Evolutionary conservation across 2,113 vertebrate genomes (phyloP).

Genomic region (Zeus faber): DNA sequence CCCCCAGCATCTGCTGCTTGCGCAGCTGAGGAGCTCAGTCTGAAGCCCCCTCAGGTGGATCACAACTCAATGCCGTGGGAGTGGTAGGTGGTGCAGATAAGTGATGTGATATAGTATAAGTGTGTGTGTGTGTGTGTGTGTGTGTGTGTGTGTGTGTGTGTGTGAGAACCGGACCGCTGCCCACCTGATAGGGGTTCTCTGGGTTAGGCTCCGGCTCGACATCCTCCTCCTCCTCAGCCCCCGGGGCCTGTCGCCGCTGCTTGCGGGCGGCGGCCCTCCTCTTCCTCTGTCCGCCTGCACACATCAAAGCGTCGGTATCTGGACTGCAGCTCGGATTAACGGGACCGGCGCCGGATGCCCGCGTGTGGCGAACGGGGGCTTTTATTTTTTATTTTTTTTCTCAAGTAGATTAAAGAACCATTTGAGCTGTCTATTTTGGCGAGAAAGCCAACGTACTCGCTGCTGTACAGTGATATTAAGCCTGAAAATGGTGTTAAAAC

Average conservation of each 20-base stretch:
- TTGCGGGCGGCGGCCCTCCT: conserved; percentile 77
- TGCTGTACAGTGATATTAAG: too few relatives aligned
- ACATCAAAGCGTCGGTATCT: conserved; percentile 49
- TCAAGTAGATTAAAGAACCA: too few relatives aligned
- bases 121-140: background rate
- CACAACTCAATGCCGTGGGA: too few relatives aligned
- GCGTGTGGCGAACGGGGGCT: too few relatives aligned
- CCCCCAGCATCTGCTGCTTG: conserved; percentile 66
- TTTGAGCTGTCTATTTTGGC: too few relatives aligned
- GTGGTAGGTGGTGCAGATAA: too few relatives aligned
- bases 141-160: conserved; percentile 14
- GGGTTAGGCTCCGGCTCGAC: conserved; percentile 78
- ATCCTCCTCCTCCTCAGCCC: conserved; percentile 62
- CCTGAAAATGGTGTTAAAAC: too few relatives aligned
- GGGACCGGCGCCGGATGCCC: too few relatives aligned
- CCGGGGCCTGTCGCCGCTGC: conserved; percentile 64
- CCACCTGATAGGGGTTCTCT: conserved; percentile 89
- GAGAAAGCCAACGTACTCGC: too few relatives aligned
- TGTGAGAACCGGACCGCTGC: conserved; percentile 34
- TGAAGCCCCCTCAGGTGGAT: background rate
- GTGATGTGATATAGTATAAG: too few relatives aligned
- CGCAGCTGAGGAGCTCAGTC: conserved; percentile 10
- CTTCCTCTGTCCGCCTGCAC: conserved; percentile 80
- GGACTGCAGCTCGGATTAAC: too few relatives aligned
- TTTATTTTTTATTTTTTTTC: too few relatives aligned